Evolutionary conservation across 2,888 invertebrate species (phyloP), one percentile per base, ranked within the genome.

Genomic region (Priocnemis perturbator): DNA sequence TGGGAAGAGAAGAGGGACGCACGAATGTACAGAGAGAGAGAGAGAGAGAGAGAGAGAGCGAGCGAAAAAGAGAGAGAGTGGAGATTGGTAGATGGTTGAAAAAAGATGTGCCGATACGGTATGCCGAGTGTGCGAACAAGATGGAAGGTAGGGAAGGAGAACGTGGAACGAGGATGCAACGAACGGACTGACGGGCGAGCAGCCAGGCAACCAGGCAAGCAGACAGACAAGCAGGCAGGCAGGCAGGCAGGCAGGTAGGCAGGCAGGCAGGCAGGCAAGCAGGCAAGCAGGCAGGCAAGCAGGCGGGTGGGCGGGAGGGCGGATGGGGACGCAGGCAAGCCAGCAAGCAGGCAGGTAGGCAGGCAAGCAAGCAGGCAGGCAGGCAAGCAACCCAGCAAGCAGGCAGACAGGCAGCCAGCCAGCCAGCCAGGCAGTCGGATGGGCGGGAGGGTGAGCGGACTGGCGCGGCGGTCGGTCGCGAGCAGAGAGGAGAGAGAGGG

Each of bases 331-430:
- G 57, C 67, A 52, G 53, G 74, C 60, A 44, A 64, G 75, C 69
- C 65, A 74, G 78, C 75, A 73, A 1, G 37, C 37, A 11, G 37
- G 37, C 37, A 11, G 14, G 37, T 11, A 11, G 11, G 4, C 37
- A 37, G 14, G 37, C 37, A 37, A 9, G 61, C 71, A 63, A 64
- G 26, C 26, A 26, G 26, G 26, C 2, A 26, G 26, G 26, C 26
- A 26, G 26, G 26, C 26, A 26, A 5, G 26, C 26, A 26, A 5
- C 3, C 63, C 53, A 71, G 71, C 65, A 69, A 71, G 68, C 47
- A 55, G 47, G 62, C 37, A 48, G 73, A 74, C 70, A 69, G 64
- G 63, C 67, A 65, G 75, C 68, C 68, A 69, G 69, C 69, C 60
- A 67, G 47, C 17, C 14, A 20, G 68, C 52, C 70, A 69, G 68